Conservation (phyloP, 2,888 invertebrate genomes). For the Ernsta delagoae region DNA sequence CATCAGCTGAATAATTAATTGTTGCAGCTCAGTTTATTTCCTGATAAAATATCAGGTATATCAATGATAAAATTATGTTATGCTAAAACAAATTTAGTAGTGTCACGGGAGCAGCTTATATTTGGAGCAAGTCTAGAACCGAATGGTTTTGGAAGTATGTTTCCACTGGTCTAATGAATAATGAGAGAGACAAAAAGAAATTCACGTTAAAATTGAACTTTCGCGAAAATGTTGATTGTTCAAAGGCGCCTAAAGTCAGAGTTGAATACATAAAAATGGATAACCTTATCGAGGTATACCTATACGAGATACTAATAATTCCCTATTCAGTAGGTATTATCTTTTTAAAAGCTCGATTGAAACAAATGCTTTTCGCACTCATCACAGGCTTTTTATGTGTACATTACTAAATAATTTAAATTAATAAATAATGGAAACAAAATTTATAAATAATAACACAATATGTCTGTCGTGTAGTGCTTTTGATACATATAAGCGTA, state of each 20-base stretch:
- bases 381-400: neutral
- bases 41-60: no score
- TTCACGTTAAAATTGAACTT: conserved; percentile 8
- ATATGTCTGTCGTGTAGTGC: no score
- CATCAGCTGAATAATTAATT: no score
- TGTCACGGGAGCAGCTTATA: no score
- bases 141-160: no score
- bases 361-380: neutral
- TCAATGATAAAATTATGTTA: no score
- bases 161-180: neutral
- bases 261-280: conserved; percentile 3
- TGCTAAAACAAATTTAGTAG: no score
- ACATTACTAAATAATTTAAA: neutral
- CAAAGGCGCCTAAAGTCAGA: conserved; percentile 1
- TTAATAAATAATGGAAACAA: no score
- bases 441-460: no score
- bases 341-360: neutral
- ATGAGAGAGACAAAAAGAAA: neutral
- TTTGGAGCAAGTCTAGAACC: no score
- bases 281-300: neutral
- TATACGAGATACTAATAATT: neutral
- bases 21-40: no score
- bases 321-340: neutral
- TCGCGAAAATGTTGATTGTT: conserved; percentile 2
- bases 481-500: no score